phyloP scores from a whole-genome alignment of 2,797 vertebrate genomes.

The Eupleurogrammus muticus region DNA sequence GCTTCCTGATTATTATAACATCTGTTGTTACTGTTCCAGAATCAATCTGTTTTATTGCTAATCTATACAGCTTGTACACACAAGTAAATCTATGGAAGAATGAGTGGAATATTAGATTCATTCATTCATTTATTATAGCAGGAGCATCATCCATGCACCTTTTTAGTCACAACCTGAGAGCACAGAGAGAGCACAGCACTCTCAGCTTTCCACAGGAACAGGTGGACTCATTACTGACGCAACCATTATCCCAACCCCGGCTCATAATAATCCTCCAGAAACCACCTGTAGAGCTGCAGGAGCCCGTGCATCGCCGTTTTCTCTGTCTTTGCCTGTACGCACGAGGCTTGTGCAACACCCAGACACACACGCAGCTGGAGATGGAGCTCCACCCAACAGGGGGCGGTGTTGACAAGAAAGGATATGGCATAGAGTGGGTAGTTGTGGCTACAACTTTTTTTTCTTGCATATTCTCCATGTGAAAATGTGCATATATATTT shows the following conservation, averaged over 20 bases:
- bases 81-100: not conserved
- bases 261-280: constrained; percentile 7
- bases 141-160: no score
- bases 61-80: not conserved
- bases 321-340: not conserved
- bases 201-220: constrained; percentile 17
- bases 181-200: not conserved
- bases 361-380: constrained; percentile 21
- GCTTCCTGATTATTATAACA: not conserved
- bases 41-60: not conserved
- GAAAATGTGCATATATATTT: no score
- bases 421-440: constrained; percentile 4
- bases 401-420: constrained; percentile 36
- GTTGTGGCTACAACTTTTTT: constrained; percentile 14
- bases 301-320: no score
- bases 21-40: not conserved
- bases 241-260: not conserved
- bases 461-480: not conserved
- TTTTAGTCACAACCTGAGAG: constrained; percentile 1
- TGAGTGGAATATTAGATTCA: no score
- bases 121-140: no score
- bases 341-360: constrained; percentile 3
- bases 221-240: constrained; percentile 13
- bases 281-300: constrained; percentile 27
- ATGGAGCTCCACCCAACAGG: constrained; percentile 51